Evolutionary conservation across 2,888 invertebrate species (phyloP).

Genomic region (Latrodectus elegans): DNA sequence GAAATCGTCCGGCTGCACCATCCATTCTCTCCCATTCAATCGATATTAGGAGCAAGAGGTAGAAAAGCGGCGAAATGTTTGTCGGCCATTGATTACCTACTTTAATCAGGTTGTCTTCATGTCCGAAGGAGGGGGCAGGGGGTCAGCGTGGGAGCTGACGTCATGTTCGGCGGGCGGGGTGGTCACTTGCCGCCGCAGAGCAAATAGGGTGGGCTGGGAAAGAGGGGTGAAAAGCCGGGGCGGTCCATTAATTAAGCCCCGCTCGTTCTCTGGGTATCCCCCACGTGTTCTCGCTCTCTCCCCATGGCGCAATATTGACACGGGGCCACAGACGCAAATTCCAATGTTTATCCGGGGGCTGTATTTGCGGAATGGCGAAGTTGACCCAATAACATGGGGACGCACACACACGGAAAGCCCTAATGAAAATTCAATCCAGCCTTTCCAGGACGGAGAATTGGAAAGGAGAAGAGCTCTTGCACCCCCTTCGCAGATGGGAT

Average conservation of each 20-base stretch:
- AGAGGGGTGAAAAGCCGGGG: constrained; percentile 28
- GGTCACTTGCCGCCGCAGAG: constrained; percentile 68
- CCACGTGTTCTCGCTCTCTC: constrained; percentile 19
- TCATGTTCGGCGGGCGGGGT: constrained; percentile 62
- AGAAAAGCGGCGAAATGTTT: constrained; percentile 67
- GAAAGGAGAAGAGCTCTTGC: neutral
- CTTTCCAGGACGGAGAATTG: constrained; percentile 19
- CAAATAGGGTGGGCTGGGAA: constrained; percentile 29
- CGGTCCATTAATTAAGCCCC: constrained; percentile 67
- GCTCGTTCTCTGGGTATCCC: constrained; percentile 1
- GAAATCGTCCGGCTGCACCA: constrained; percentile 14
- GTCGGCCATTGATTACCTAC: constrained; percentile 69
- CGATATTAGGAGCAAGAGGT: constrained; percentile 30
- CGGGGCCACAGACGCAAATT: constrained; percentile 40
- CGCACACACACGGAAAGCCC: constrained; percentile 23
- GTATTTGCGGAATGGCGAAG: constrained; percentile 65
- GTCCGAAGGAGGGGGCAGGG: constrained; percentile 33
- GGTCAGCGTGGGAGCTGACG: constrained; percentile 32
- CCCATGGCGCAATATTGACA: constrained; percentile 62
- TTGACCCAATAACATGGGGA: constrained; percentile 46
- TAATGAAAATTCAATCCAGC: constrained; percentile 67
- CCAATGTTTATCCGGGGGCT: constrained; percentile 51
- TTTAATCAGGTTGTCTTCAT: constrained; percentile 69
- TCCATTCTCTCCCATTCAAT: constrained; percentile 33
- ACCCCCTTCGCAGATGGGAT: constrained; percentile 45